Evolutionary conservation across 2,888 invertebrate genomes (phyloP).

Genomic region (Trissolcus brochymenae): DNA sequence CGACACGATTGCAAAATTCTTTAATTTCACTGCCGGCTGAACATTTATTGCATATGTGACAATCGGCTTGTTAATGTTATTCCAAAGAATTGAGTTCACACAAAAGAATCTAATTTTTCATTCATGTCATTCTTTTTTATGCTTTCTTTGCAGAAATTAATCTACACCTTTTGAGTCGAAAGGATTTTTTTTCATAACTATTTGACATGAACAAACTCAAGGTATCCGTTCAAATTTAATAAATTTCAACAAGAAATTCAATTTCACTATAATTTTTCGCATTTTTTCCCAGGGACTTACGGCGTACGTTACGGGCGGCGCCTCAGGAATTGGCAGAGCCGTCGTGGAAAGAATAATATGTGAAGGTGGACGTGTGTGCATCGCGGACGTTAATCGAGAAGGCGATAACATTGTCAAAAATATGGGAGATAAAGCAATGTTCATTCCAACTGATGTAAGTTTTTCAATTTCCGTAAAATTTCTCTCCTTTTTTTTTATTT

Average conservation of each 20-base stretch:
- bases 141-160: not conserved
- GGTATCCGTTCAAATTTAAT: slow-evolving; percentile 11
- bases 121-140: not conserved
- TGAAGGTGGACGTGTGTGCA: slow-evolving; percentile 61
- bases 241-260: not conserved
- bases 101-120: not conserved
- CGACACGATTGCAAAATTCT: slow-evolving; percentile 25
- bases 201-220: slow-evolving; percentile 19
- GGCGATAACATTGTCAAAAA: slow-evolving; percentile 60
- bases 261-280: too few species aligned
- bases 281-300: slow-evolving; percentile 55
- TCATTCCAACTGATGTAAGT: slow-evolving; percentile 62
- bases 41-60: not conserved
- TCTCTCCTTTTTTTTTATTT: too few species aligned
- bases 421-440: slow-evolving; percentile 62
- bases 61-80: slow-evolving; percentile 3
- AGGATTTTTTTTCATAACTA: not conserved
- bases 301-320: slow-evolving; percentile 64
- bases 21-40: slow-evolving; percentile 21
- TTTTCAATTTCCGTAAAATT: not conserved
- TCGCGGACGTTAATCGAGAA: slow-evolving; percentile 60
- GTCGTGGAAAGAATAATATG: slow-evolving; percentile 60
- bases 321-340: slow-evolving; percentile 64
- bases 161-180: not conserved
- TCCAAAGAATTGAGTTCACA: not conserved